A percentile compares a stretch with the other conserved stretches of the same genome.
Evolutionary conservation across 2,797 vertebrate species (phyloP).

Genomic region (Meriones psammophilus): DNA sequence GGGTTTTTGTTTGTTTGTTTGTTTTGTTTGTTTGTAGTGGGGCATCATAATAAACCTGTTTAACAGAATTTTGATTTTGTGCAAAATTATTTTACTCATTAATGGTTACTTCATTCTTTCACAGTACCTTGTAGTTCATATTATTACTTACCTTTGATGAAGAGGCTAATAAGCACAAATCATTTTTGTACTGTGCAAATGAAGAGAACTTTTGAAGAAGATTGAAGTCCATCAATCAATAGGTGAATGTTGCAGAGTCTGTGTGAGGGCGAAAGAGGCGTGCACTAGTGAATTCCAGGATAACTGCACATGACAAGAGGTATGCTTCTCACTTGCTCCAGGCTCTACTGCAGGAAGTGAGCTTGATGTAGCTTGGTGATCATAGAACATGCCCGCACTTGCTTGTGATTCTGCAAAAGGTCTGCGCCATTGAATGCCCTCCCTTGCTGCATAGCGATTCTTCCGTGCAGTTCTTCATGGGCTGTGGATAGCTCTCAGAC

Average conservation of each 20-base stretch:
- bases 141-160: conserved; percentile 19
- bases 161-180: background rate
- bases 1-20: no score
- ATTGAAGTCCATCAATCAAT: background rate
- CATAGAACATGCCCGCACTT: background rate
- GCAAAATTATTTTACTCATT: background rate
- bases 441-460: background rate
- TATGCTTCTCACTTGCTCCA: background rate
- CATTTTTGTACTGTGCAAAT: background rate
- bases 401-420: background rate
- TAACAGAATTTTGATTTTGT: conserved; percentile 37
- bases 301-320: background rate
- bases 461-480: no score
- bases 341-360: background rate
- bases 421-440: background rate
- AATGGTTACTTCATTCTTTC: background rate
- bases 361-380: background rate
- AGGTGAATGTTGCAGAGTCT: background rate
- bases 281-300: background rate
- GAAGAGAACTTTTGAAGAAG: conserved; percentile 20
- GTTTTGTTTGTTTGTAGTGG: background rate
- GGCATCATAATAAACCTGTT: conserved; percentile 13
- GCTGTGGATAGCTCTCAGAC: background rate
- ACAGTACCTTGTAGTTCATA: background rate
- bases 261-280: background rate